Base-by-base conservation (phyloP, 2,888 invertebrate species). In the Allygus modestus region DNA sequence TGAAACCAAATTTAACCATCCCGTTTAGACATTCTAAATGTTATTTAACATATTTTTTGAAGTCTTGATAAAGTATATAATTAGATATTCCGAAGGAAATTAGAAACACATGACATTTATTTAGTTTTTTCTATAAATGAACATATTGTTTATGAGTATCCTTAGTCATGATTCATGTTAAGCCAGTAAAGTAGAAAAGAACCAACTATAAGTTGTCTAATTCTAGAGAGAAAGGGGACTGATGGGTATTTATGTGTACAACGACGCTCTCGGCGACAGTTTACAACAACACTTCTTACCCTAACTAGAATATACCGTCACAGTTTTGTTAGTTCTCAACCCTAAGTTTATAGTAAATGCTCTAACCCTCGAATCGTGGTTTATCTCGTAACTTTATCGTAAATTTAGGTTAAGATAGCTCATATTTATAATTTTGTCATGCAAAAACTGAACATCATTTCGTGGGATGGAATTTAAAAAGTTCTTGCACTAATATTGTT, bases 161-260 rank as follows among this genome's bases (percentile, higher is more conserved):
- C 46, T 9, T 17, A 17, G 46, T 2, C 17, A 46, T 12, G 46
- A 7, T 17, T 17, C 7, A 46, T 46, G 46, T 46, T 46, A 46
- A 46, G 46, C 46, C 46, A 46, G 46, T 46, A 12, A 12, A 17
- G 17, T 46, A 46, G 46, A 46, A 46, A 37, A 46, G 7, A 46
- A 46, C 46, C 7, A 46, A 46, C 46, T 17, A 17, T 17, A 46
- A 46, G 46, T 17, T 46, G 11, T 46, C 46, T 46, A 46, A 46
- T 46, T 46, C 46, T 46, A 23, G 54, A 20, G 20, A 54, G 54
- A 23, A 54, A 54, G 54, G 54, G 5, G 11, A 54, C 54, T 54
- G 54, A 54, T 54, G 54, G 54, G 54, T 54, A 54, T 54, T 54
- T 54, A 54, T 54, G 54, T 54, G 20, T 7, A 23, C 54, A 54